Base-by-base conservation (phyloP, 2,888 invertebrate species). In the Idaea aversata region DNA sequence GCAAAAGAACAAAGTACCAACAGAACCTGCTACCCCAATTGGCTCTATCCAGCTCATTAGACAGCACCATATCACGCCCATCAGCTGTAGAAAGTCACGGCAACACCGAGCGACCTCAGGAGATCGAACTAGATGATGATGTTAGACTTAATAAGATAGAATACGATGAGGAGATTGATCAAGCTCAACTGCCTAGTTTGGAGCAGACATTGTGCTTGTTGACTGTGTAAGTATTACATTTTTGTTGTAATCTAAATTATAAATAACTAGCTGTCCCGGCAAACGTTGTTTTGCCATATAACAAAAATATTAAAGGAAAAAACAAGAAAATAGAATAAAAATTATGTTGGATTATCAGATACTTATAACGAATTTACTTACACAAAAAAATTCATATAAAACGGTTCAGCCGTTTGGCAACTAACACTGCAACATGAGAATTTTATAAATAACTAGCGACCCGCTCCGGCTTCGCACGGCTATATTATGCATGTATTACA, bases 1-100 rank as follows among this genome's bases (percentile, higher is more conserved):
- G 99, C 0, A 97, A 97, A 83, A 94, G 99, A 70, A 99, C 99
- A 7, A 96, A 96, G 77, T 98, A 95, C 83, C 99, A 99, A 85
- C 94, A 95, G 75, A 95, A 95, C 60, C 94, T 96, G 47, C 87
- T 98, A 61, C 95, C 99, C 0, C 99, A 99, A 82, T 92, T 99
- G 15, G 95, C 96, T 58, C 85, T 98, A 0, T 94, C 95, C 75
- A 94, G 97, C 62, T 88, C 91, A 63, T 71, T 94, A 6, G 89
- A 90, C 58, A 77, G 85, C 3, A 86, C 84, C 66, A 79, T 93
- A 34, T 86, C 86, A 15, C 86, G 93, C 16, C 83, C 86, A 0
- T 88, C 94, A 7, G 88, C 91, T 4, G 88, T 91, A 59, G 83
- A 91, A 13, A 93, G 94, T 62, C 93, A 94, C 63, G 90, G 91